Evolutionary conservation across 2,888 invertebrate genomes (phyloP).

Genomic region (Stenotaenia linearis): DNA sequence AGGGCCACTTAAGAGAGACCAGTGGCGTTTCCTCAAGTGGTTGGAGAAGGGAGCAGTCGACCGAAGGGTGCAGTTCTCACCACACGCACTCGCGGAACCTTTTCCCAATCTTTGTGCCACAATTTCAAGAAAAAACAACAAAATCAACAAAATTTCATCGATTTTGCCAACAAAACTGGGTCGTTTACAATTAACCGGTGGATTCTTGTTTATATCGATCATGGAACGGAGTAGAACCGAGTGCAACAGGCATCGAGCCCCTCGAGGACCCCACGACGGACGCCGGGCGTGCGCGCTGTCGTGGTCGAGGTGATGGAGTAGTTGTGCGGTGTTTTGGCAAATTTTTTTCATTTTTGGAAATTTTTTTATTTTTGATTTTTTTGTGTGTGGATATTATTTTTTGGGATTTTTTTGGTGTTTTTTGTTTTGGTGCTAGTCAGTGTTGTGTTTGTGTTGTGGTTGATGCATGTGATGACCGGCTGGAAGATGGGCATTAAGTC

Average conservation of each 20-base stretch:
- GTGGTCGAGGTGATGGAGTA: neutral
- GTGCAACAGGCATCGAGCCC: neutral
- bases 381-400: neutral
- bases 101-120: neutral
- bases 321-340: no score
- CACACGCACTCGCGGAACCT: neutral
- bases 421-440: neutral
- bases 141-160: neutral
- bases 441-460: neutral
- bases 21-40: constrained; percentile 29
- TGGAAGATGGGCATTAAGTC: constrained; percentile 33
- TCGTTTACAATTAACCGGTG: neutral
- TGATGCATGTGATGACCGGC: constrained; percentile 30
- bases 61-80: neutral
- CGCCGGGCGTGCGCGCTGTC: neutral
- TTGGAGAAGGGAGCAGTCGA: neutral
- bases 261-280: neutral
- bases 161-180: neutral
- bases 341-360: no score
- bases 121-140: neutral
- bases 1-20: constrained; percentile 32
- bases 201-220: neutral
- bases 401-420: neutral
- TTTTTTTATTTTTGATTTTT: neutral
- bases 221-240: neutral